Base-by-base conservation (phyloP, 2,888 invertebrate genomes). In the Cryptocheilus praepositus region DNA sequence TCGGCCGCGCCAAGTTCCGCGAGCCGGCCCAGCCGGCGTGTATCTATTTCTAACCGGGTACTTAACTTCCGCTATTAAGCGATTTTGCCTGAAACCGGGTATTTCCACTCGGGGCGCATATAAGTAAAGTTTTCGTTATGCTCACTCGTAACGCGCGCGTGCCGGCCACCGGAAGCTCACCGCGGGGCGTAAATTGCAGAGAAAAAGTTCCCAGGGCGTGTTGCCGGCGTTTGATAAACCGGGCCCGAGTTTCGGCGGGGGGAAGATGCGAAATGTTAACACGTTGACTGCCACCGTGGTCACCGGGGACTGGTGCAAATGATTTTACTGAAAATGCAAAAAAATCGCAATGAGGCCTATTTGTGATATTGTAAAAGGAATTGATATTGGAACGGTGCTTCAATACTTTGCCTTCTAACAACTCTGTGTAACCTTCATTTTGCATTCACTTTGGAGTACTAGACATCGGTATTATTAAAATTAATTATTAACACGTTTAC, bases 1-100 rank as follows among this genome's bases (percentile, higher is more conserved):
- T 59, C 45, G 16, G 15, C 53, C 25, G 5, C 21, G 46, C 36
- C 36, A 36, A 36, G 36, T 36, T 36, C n/a, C 36, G 36, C 36
- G 25, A 25, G 11, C 36, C 7, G 13, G 36, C 36, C 8, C 1
- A 49, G 51, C 49, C 54, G 54, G 55, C 49, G 61, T 51, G 45
- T 62, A 56, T 62, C 62, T 62, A 62, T 55, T 66, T 62, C n/a
- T 18, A 18, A 18, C 51, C 25, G 62, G 66, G 21, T 43, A 55
- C 66, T 66, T 66, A 66, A 66, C 66, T 66, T 66, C 62, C 56
- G 66, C 66, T 56, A 62, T 66, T 63, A 66, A 62, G 66, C 66
- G 56, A 62, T 66, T 62, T 62, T 56, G 66, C 56, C 36, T 63
- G 51, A 56, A 56, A 63, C 56, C 36, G 11, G 13, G 63, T 55